phyloP scores from a whole-genome alignment of 2,113 vertebrate genomes.

The Leptocoma aspasia region DNA sequence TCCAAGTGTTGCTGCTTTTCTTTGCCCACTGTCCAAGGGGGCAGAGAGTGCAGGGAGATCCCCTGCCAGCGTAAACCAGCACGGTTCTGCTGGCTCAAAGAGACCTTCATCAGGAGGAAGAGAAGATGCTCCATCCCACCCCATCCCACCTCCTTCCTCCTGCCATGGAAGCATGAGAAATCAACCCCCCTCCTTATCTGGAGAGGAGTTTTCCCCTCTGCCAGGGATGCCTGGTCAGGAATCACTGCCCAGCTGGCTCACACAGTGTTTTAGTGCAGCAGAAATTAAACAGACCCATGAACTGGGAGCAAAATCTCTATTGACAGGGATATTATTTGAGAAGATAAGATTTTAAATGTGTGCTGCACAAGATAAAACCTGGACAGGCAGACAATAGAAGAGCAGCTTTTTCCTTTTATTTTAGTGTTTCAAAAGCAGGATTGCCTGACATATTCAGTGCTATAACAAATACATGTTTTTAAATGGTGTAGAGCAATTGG shows the following conservation, averaged over 20 bases:
- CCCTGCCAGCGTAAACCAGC: background rate
- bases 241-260: background rate
- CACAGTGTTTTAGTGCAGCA: background rate
- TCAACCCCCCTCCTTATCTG: background rate
- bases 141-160: background rate
- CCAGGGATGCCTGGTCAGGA: background rate
- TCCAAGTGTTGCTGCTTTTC: background rate
- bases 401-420: background rate
- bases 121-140: background rate
- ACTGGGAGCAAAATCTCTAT: conserved; percentile 5
- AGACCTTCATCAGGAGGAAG: background rate
- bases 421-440: background rate
- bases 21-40: background rate
- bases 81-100: background rate
- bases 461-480: background rate
- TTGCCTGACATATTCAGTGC: background rate
- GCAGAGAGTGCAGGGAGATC: background rate
- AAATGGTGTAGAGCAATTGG: background rate
- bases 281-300: conserved; percentile 19
- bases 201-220: background rate
- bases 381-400: background rate
- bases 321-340: conserved; percentile 9
- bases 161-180: background rate
- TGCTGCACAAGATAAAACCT: background rate
- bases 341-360: conserved; percentile 35